Conservation (phyloP, 1,140 invertebrate species). For the Drosophila repleta region DNA sequence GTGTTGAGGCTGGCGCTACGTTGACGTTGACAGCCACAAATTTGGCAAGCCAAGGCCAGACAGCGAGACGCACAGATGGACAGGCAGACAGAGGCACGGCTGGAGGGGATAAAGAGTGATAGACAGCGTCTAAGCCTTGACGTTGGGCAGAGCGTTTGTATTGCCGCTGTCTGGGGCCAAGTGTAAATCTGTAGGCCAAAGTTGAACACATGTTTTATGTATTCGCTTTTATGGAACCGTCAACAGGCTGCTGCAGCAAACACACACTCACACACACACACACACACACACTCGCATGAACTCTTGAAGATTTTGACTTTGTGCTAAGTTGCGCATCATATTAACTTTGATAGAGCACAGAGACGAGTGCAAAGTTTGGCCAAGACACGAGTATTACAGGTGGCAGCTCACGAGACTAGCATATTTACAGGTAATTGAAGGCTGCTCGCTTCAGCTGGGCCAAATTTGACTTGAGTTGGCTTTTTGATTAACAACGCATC, state of each 20-base stretch:
- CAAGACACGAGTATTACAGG: slow-evolving; percentile 12
- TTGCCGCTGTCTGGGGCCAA: slow-evolving; percentile 38
- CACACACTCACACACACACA: not conserved
- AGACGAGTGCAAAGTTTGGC: slow-evolving; percentile 21
- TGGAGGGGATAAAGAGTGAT: not conserved
- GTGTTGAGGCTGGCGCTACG: slow-evolving; percentile 17
- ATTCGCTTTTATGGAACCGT: slow-evolving; percentile 44
- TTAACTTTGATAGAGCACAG: slow-evolving; percentile 21
- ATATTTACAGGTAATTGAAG: slow-evolving; percentile 32
- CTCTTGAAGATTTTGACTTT: slow-evolving; percentile 25
- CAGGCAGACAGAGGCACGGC: not conserved
- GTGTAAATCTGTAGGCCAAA: slow-evolving; percentile 49
- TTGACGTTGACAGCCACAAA: slow-evolving; percentile 71
- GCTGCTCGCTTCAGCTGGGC: not conserved
- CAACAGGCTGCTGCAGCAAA: slow-evolving; percentile 29
- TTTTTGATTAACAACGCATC: slow-evolving; percentile 8
- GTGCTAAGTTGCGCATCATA: slow-evolving; percentile 19
- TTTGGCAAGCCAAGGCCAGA: slow-evolving; percentile 56
- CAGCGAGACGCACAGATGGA: slow-evolving; percentile 15
- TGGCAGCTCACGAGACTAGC: slow-evolving; percentile 1
- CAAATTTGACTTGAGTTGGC: slow-evolving; percentile 24
- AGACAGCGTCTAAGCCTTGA: slow-evolving; percentile 33
- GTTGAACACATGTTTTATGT: slow-evolving; percentile 50
- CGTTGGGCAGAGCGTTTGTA: slow-evolving; percentile 16
- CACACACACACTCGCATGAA: too few relatives aligned